These are phyloP conservation scores for Poecilia wingei DNA, from an alignment of 2,797 vertebrate genomes.

Conservation along the genomic window DNA sequence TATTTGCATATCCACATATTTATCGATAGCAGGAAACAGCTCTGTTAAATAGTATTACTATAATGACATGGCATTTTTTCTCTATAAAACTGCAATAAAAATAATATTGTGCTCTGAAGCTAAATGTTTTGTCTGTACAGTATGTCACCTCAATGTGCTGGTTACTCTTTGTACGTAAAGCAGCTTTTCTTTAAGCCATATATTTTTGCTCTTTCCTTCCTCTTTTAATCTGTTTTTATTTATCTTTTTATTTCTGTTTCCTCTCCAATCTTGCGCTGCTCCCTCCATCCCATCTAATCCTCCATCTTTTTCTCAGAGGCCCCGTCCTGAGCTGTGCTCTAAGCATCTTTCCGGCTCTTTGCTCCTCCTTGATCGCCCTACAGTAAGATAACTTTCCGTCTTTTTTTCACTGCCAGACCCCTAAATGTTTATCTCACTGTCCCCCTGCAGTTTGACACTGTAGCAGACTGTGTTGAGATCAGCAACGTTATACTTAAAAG, in stretches of 20 bases:
- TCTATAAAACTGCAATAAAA: neutral
- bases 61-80: neutral
- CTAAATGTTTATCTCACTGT: conserved; percentile 74
- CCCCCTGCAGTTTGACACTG: conserved; percentile 90
- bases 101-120: neutral
- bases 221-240: neutral
- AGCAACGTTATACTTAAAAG: conserved; percentile 93
- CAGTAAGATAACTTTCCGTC: conserved; percentile 63
- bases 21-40: neutral
- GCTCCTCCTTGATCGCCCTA: conserved; percentile 54
- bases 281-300: conserved; percentile 2
- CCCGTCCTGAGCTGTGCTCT: conserved; percentile 72
- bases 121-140: neutral
- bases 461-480: conserved; percentile 87
- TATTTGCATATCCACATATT: neutral
- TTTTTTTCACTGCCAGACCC: conserved; percentile 27
- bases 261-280: neutral
- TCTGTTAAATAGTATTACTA: neutral
- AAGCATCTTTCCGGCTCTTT: conserved; percentile 70
- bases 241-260: conserved; percentile 1
- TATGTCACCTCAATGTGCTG: neutral
- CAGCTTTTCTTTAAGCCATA: neutral
- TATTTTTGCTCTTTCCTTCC: neutral
- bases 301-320: conserved; percentile 56
- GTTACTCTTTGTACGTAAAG: neutral